Conservation (phyloP, 2,888 invertebrate species). For the Chymomyza fuscimana region DNA sequence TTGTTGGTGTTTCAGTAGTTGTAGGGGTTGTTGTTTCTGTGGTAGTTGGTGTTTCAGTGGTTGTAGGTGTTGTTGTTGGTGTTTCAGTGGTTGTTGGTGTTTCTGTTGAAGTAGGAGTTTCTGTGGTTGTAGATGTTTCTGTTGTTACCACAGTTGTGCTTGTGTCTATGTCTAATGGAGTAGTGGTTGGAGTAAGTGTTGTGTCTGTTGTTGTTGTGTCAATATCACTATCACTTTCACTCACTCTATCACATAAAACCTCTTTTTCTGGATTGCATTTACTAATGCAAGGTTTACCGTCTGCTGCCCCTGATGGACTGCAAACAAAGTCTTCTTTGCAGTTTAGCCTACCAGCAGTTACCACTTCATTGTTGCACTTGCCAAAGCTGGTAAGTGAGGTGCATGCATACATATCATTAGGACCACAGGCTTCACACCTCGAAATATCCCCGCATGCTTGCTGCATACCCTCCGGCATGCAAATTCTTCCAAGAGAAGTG, state of each 20-base stretch:
- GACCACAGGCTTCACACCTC: constrained; percentile 50
- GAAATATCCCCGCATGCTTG: constrained; percentile 57
- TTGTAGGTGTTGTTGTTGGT: neutral
- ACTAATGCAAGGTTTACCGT: constrained; percentile 45
- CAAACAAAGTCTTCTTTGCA: constrained; percentile 55
- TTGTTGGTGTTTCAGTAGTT: constrained; percentile 10
- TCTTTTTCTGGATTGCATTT: constrained; percentile 22
- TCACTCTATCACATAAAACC: constrained; percentile 55
- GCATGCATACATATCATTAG: constrained; percentile 46
- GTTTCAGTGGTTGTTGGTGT: constrained; percentile 2
- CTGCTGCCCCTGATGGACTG: constrained; percentile 27
- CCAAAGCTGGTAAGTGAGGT: constrained; percentile 60
- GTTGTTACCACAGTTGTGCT: neutral
- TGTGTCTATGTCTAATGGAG: neutral
- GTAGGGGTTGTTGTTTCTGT: constrained; percentile 6
- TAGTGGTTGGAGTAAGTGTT: neutral
- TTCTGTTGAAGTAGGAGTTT: constrained; percentile 6
- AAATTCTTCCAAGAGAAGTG: constrained; percentile 38
- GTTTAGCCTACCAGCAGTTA: constrained; percentile 7
- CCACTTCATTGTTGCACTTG: constrained; percentile 33
- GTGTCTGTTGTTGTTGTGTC: neutral
- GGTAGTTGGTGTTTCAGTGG: neutral
- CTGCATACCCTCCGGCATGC: constrained; percentile 17
- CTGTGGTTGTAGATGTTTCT: constrained; percentile 14
- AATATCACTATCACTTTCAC: constrained; percentile 22